Evolutionary conservation across 2,797 vertebrate genomes (phyloP), one percentile per base, ranked within the genome.

Genomic region (Luscinia luscinia): DNA sequence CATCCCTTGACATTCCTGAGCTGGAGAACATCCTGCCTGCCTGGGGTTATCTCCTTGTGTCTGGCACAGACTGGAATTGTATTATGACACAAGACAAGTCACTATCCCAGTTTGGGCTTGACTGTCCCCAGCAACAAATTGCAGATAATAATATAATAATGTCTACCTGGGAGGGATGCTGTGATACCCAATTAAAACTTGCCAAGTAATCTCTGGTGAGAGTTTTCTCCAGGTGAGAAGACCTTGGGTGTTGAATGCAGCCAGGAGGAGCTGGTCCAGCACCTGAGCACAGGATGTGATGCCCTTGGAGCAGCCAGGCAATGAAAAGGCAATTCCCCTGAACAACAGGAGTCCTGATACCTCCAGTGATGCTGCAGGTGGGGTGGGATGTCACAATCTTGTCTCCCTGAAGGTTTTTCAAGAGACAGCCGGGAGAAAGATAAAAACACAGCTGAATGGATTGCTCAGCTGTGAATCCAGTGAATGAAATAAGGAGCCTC

Each of bases 401-500:
- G 19, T 9, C 14, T 30, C 72, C 24, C 4, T 24, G 30, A 40
- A 28, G n/a, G 26, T 9, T 87, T 28, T 66, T 22, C 32, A 7
- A 45, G 55, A 38, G 20, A 11, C 6, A 64, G 36, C 4, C 2
- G 1, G 26, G 28, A 51, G 59, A 61, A 23, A 24, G 32, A 28
- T 8, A 78, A 15, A 36, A 75, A 5, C 5, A 4, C 4, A 2
- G 11, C 32, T 43, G 28, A 46, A 7, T 15, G 38, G 34, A 13
- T 11, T 1, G 1, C 20, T 54, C 3, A 0, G 28, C 4, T 61
- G 58, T 36, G 87, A 38, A 20, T 20, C 23, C 13, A 7, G 28
- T 0, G 5, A 36, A 16, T 6, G 59, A 49, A 61, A n/a, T 1
- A 3, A 54, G 55, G 55, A 92, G 36, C 28, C 3, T 66, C 1